Conservation (phyloP, 2,113 vertebrate genomes). For the Trematocara variabile region DNA sequence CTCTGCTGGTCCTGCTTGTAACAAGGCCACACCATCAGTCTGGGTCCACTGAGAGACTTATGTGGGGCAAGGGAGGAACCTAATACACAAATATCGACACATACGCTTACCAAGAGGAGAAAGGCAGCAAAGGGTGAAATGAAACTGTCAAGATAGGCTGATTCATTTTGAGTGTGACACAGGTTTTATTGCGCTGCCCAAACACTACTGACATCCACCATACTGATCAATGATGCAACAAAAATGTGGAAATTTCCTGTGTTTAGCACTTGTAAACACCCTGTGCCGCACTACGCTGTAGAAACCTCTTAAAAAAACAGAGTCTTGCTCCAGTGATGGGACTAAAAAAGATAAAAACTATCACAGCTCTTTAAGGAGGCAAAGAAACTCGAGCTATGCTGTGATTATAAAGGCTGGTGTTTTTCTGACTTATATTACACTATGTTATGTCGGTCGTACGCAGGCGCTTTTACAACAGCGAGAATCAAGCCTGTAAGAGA, state of each 20-base stretch:
- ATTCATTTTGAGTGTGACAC: not conserved
- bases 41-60: not conserved
- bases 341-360: not conserved
- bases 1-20: not conserved
- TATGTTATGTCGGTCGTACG: not conserved
- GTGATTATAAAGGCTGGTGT: not conserved
- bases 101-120: not conserved
- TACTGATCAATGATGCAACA: not conserved
- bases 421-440: not conserved
- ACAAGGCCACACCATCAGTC: not conserved
- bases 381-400: not conserved
- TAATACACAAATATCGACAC: not conserved
- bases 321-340: not conserved
- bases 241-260: not conserved
- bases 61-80: not conserved
- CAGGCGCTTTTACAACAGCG: not conserved
- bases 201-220: constrained; percentile 7
- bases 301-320: not conserved
- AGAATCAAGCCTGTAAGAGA: not conserved
- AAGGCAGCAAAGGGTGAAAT: not conserved
- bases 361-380: not conserved
- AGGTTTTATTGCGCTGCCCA: not conserved
- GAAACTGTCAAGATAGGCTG: not conserved
- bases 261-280: not conserved
- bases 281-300: not conserved